Evolutionary conservation across 2,797 vertebrate genomes (phyloP).

Genomic region (Gobionotothen gibberifrons): DNA sequence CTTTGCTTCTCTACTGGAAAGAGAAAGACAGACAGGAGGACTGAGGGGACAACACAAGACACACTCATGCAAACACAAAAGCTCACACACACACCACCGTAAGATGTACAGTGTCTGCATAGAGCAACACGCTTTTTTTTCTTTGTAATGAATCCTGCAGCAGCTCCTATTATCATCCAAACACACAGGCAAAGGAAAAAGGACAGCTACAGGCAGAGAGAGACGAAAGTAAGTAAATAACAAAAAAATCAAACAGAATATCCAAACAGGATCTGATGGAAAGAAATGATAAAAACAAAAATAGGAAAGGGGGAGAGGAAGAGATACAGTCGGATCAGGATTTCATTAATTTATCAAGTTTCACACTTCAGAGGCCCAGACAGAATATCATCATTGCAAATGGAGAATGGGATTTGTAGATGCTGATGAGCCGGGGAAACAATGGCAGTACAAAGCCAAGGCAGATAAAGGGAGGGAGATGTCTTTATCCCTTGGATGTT

Average conservation of each 20-base stretch:
- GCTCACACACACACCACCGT: slow-evolving; percentile 13
- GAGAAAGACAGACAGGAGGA: slow-evolving; percentile 16
- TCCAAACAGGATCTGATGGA: slow-evolving; percentile 42
- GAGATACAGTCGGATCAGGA: slow-evolving; percentile 21
- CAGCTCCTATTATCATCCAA: slow-evolving; percentile 17
- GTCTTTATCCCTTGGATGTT: slow-evolving; percentile 46
- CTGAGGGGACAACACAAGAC: slow-evolving; percentile 20
- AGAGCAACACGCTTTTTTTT: slow-evolving; percentile 24
- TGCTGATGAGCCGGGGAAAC: slow-evolving; percentile 26
- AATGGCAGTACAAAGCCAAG: slow-evolving; percentile 36
- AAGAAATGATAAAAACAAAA: slow-evolving; percentile 48
- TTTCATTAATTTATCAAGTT: slow-evolving; percentile 48
- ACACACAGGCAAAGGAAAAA: slow-evolving; percentile 23
- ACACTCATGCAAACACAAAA: slow-evolving; percentile 14
- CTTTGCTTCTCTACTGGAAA: slow-evolving; percentile 35
- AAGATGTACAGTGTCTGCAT: slow-evolving; percentile 21
- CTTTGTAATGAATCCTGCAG: slow-evolving; percentile 47
- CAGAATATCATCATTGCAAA: slow-evolving; percentile 28
- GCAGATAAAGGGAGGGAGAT: slow-evolving; percentile 17
- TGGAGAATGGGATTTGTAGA: slow-evolving; percentile 35
- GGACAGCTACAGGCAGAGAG: slow-evolving; percentile 22
- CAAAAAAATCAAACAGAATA: slow-evolving; percentile 58
- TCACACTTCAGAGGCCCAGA: slow-evolving; percentile 19
- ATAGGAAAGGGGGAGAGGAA: slow-evolving; percentile 12
- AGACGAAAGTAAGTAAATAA: slow-evolving; percentile 20